Conservation (phyloP, 2,113 vertebrate species). For the Uria lomvia region DNA sequence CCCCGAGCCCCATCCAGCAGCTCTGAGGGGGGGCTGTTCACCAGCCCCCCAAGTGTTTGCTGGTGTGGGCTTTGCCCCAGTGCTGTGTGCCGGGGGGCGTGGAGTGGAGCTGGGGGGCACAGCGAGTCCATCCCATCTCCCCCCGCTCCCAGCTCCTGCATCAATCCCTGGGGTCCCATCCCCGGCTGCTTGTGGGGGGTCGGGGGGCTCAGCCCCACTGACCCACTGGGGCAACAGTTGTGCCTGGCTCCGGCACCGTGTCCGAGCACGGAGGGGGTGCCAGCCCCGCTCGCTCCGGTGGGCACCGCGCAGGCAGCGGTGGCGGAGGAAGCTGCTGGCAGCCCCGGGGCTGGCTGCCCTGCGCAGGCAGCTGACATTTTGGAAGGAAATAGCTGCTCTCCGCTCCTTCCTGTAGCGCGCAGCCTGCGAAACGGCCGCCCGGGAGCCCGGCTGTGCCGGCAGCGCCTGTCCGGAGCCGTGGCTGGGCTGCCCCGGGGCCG, state of each 20-base stretch:
- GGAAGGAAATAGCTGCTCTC: conserved; percentile 59
- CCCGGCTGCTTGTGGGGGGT: no score
- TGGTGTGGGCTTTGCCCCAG: not conserved
- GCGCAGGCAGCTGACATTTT: conserved; percentile 63
- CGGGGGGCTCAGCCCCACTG: not conserved
- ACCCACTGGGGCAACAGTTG: not conserved
- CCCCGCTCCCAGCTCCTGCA: not conserved
- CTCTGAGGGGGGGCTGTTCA: not conserved
- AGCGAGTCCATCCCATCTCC: fast-evolving
- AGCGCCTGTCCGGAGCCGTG: not conserved
- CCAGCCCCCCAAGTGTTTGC: fast-evolving
- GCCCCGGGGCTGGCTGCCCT: not conserved
- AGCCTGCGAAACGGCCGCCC: not conserved
- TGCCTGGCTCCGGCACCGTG: fast-evolving
- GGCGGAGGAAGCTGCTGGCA: conserved; percentile 58
- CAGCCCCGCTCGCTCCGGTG: not conserved
- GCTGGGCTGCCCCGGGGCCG: not conserved
- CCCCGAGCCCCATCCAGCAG: fast-evolving
- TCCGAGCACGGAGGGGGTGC: not conserved
- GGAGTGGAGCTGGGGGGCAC: not conserved
- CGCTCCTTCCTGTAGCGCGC: conserved; percentile 72
- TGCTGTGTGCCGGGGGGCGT: fast-evolving
- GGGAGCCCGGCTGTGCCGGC: not conserved
- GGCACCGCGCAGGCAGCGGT: not conserved
- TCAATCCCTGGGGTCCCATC: not conserved